Evolutionary conservation across 1,140 invertebrate species (phyloP), one percentile per base, ranked within the genome.

Genomic region (Portunus trituberculatus): DNA sequence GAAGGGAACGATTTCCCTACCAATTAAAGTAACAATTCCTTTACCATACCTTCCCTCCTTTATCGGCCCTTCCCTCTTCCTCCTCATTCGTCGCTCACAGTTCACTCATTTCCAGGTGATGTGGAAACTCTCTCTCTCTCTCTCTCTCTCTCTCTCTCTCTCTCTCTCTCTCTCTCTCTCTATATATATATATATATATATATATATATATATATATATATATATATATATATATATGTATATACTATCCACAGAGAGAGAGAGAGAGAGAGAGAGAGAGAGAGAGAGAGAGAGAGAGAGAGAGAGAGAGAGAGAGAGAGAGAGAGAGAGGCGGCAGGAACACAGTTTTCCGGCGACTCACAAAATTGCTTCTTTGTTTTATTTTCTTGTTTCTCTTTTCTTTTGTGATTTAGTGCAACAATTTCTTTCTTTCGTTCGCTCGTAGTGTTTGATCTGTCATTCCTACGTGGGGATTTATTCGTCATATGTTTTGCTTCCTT

Each of bases 161-260:
- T 59, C 52, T 52, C 67, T 76, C 20, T 76, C 67, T 76, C 67
- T 76, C 16, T 76, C 67, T 76, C 52, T 59, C 52, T n/a, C 1
- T 82, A 82, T 82, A 82, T 82, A 82, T 82, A 82, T 82, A 82
- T 82, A 82, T 82, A 82, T 82, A 82, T 82, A 82, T 82, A 82
- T 82, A 82, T 82, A 82, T 82, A 82, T 82, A 82, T 82, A 82
- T 82, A 82, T 82, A 82, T 1, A 82, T 82, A 82, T 1, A 82
- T 82, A 82, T 1, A 82, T 82, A 82, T 1, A 82, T 82, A 82
- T 1, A 82, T 82, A 82, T 1, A 25, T 25, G 25, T 8, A 31
- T 8, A 88, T 8, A 31, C 4, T 8, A 31, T 8, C 39, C 10
- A 31, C 4, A 32, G 45, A 32, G 31, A 88, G 25, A 89, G 39